phyloP scores from a whole-genome alignment of 2,113 vertebrate genomes.

The Rhombomys opimus region DNA sequence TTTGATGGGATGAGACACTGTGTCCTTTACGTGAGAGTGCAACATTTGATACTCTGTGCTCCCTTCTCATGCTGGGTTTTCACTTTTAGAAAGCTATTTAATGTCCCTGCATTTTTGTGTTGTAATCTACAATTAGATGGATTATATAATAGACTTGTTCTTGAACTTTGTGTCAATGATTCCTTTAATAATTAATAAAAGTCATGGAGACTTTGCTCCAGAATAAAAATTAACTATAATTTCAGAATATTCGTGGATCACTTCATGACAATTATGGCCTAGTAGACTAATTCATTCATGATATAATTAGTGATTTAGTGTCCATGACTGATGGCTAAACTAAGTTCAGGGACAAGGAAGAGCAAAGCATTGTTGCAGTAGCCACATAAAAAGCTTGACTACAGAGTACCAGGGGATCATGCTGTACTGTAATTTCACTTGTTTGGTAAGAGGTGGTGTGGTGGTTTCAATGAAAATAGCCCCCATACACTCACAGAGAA shows the following conservation, averaged over 20 bases:
- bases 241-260: background rate
- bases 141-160: background rate
- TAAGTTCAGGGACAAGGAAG: background rate
- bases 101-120: background rate
- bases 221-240: background rate
- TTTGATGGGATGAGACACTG: background rate
- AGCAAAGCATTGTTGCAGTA: background rate
- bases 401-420: background rate
- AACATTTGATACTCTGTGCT: background rate
- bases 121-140: background rate
- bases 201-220: background rate
- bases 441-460: background rate
- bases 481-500: background rate
- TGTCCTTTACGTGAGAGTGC: background rate
- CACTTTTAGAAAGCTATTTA: background rate
- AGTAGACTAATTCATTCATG: background rate
- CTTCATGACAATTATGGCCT: background rate
- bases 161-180: background rate
- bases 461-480: background rate
- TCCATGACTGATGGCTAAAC: background rate
- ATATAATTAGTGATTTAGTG: background rate
- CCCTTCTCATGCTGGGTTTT: background rate
- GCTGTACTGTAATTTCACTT: background rate
- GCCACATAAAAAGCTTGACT: background rate
- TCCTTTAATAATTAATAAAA: slow-evolving; percentile 12